phyloP scores from a whole-genome alignment of 2,797 vertebrate species.

The Liparis tanakae region DNA sequence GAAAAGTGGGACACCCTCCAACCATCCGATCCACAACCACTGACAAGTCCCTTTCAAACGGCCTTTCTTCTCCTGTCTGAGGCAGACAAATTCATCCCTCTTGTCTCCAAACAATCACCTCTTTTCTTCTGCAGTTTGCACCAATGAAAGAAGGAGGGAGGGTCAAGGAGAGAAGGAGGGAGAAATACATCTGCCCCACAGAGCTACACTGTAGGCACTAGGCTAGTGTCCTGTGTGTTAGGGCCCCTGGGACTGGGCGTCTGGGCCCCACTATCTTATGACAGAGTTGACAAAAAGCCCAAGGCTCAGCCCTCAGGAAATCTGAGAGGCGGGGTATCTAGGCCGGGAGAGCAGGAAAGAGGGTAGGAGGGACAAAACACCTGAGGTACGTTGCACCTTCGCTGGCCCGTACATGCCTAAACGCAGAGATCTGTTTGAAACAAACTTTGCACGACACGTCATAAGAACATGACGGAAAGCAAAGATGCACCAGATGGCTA shows the following conservation, averaged over 20 bases:
- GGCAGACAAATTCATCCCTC: slow-evolving; percentile 83
- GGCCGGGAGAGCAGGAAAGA: slow-evolving; percentile 60
- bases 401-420: slow-evolving; percentile 45
- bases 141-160: slow-evolving; percentile 71
- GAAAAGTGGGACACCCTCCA: slow-evolving; percentile 83
- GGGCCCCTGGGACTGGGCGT: slow-evolving; percentile 81
- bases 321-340: slow-evolving; percentile 78
- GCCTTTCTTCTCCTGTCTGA: slow-evolving; percentile 77
- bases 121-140: slow-evolving; percentile 76
- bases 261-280: slow-evolving; percentile 79
- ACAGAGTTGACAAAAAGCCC: slow-evolving; percentile 80
- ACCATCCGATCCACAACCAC: slow-evolving; percentile 71
- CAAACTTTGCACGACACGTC: neutral
- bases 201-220: slow-evolving; percentile 63
- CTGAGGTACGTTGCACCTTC: slow-evolving; percentile 58
- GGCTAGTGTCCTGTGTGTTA: slow-evolving; percentile 71
- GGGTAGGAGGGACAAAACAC: slow-evolving; percentile 59
- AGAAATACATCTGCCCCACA: slow-evolving; percentile 64
- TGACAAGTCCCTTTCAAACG: slow-evolving; percentile 77
- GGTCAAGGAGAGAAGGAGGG: slow-evolving; percentile 49
- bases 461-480: neutral
- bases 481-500: neutral
- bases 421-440: slow-evolving; percentile 1
- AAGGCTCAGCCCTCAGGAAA: slow-evolving; percentile 78
- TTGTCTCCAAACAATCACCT: slow-evolving; percentile 80